phyloP scores from a whole-genome alignment of 30 jellyfish, hydroid and myxozoan species.

The Pseudorhiza aurosa region DNA sequence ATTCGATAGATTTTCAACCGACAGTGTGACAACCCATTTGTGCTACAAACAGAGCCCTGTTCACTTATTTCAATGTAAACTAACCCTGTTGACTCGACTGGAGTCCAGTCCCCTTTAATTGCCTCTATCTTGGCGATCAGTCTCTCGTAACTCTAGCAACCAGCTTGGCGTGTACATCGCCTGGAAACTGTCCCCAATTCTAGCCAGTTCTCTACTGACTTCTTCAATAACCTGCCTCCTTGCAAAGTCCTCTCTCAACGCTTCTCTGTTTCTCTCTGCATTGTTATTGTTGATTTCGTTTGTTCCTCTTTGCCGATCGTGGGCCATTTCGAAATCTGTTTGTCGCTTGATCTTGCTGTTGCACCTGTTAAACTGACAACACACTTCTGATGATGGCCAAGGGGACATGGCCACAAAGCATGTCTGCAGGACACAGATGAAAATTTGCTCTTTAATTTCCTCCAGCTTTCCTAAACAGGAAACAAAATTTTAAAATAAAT shows the following conservation, averaged over 20 bases:
- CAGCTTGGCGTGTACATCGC: constrained; percentile 4
- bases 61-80: too few species aligned
- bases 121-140: too few species aligned
- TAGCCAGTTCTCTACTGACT: constrained; percentile 41
- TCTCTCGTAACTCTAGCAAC: background rate
- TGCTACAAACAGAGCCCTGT: too few species aligned
- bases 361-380: background rate
- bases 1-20: too few species aligned
- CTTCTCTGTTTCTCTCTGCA: background rate
- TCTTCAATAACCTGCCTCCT: constrained; percentile 27
- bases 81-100: too few species aligned
- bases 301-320: too few species aligned
- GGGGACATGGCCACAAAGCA: constrained; percentile 36
- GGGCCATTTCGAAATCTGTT: background rate
- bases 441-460: constrained; percentile 5
- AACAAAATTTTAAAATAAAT: background rate
- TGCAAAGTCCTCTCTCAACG: constrained; percentile 3
- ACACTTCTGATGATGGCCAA: constrained; percentile 21
- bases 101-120: too few species aligned
- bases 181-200: constrained; percentile 37
- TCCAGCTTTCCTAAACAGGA: constrained; percentile 51
- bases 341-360: background rate
- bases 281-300: constrained; percentile 26
- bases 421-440: constrained; percentile 49
- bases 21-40: too few species aligned